Percentiles rank a stretch among this genome's conserved stretches.
phyloP scores from a whole-genome alignment of 2,888 invertebrate genomes.

The Schizaphis graminum region DNA sequence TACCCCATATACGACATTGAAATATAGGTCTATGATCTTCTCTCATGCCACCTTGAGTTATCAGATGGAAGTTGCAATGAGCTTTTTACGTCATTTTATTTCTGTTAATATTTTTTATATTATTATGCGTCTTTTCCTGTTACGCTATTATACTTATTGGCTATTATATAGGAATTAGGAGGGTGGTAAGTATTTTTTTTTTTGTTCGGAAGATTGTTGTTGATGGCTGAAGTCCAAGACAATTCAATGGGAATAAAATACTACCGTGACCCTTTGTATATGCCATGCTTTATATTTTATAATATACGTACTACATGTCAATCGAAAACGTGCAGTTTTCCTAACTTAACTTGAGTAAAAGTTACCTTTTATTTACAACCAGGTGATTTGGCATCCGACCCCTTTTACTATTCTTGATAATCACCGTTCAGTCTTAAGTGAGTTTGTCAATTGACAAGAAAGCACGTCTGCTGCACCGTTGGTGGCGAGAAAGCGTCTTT shows the following conservation, averaged over 20 bases:
- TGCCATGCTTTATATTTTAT: not conserved
- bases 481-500: conserved; percentile 16
- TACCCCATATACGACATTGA: not conserved
- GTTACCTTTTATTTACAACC: not conserved
- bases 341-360: not conserved
- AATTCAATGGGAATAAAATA: not conserved
- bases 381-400: not conserved
- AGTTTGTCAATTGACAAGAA: conserved; percentile 5
- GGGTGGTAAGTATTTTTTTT: not conserved
- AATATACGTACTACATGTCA: not conserved
- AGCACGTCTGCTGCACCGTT: not conserved
- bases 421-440: not conserved
- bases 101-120: not conserved
- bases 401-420: not conserved
- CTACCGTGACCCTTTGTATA: not conserved
- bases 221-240: not conserved
- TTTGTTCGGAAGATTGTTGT: not conserved
- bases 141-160: not conserved
- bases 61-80: not conserved
- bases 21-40: not conserved
- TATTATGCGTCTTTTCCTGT: not conserved
- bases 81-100: conserved; percentile 10
- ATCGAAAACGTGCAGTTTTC: not conserved
- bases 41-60: not conserved
- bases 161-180: not conserved